These are phyloP conservation scores for Oryzias melastigma DNA, from an alignment of 2,113 vertebrate genomes.

Conservation along the genomic window DNA sequence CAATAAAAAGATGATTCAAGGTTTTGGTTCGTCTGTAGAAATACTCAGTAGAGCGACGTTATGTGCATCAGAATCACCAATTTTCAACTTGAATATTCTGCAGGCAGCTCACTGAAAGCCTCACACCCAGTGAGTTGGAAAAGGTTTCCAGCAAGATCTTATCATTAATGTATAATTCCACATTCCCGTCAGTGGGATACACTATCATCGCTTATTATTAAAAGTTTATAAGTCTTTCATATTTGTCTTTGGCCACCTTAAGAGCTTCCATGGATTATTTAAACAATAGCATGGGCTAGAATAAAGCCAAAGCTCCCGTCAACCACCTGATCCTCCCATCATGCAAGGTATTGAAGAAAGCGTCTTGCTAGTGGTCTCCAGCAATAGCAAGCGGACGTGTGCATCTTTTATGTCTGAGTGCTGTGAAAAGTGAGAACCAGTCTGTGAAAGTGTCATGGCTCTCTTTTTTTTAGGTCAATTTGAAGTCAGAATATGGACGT, in stretches of 20 bases:
- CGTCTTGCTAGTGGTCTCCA: constrained; percentile 16
- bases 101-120: constrained; percentile 42
- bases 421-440: constrained; percentile 33
- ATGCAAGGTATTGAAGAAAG: constrained; percentile 56
- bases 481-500: constrained; percentile 26
- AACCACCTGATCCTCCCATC: constrained; percentile 34
- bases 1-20: constrained; percentile 33
- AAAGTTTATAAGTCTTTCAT: constrained; percentile 71
- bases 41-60: constrained; percentile 3
- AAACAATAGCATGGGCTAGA: constrained; percentile 45
- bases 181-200: constrained; percentile 62
- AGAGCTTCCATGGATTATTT: constrained; percentile 73
- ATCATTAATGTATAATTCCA: constrained; percentile 69
- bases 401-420: constrained; percentile 59
- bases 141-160: constrained; percentile 51
- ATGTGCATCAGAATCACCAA: constrained; percentile 29
- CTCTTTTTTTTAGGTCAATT: constrained; percentile 48
- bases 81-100: constrained; percentile 15
- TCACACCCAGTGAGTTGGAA: constrained; percentile 37
- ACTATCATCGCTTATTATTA: constrained; percentile 71
- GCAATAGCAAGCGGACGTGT: constrained; percentile 40
- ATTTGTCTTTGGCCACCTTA: constrained; percentile 59
- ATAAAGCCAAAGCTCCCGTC: constrained; percentile 43
- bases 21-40: constrained; percentile 17
- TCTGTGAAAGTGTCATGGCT: constrained; percentile 40